Evolutionary conservation across 2,888 invertebrate genomes (phyloP).

Genomic region (Folsomia manolachei): DNA sequence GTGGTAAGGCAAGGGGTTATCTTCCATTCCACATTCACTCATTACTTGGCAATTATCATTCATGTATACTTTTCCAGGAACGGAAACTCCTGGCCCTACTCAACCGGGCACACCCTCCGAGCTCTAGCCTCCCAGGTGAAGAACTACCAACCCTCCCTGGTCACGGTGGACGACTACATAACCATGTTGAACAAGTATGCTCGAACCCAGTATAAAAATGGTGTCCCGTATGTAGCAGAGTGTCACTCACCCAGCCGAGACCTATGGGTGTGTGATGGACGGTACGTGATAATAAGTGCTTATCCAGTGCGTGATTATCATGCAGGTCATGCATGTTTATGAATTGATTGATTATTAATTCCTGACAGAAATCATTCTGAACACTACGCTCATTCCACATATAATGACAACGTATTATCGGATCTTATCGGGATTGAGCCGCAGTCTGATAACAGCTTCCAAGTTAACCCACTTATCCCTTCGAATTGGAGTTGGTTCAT

Average conservation of each 20-base stretch:
- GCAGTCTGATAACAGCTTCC: constrained; percentile 33
- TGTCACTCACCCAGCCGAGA: constrained; percentile 44
- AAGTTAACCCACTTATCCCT: constrained; percentile 39
- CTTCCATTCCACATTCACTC: not conserved
- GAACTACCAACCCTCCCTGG: constrained; percentile 31
- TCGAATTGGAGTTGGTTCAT: constrained; percentile 37
- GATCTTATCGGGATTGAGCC: constrained; percentile 46
- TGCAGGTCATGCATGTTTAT: not conserved
- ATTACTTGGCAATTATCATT: not conserved
- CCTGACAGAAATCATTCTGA: constrained; percentile 44
- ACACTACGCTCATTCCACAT: constrained; percentile 49
- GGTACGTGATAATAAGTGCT: constrained; percentile 34
- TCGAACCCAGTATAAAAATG: constrained; percentile 45
- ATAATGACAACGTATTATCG: constrained; percentile 44
- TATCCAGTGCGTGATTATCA: not conserved
- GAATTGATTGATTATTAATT: no score
- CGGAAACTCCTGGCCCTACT: constrained; percentile 49
- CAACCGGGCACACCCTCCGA: constrained; percentile 39
- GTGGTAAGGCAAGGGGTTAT: constrained; percentile 40
- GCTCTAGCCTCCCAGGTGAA: constrained; percentile 41
- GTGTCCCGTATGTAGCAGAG: constrained; percentile 46
- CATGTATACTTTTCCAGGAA: no score
- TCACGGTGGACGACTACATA: constrained; percentile 34
- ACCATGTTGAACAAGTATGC: constrained; percentile 43
- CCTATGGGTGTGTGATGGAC: constrained; percentile 46